Evolutionary conservation across 2,113 vertebrate species (phyloP), one percentile per base, ranked within the genome.

Genomic region (Rhinopithecus roxellana): DNA sequence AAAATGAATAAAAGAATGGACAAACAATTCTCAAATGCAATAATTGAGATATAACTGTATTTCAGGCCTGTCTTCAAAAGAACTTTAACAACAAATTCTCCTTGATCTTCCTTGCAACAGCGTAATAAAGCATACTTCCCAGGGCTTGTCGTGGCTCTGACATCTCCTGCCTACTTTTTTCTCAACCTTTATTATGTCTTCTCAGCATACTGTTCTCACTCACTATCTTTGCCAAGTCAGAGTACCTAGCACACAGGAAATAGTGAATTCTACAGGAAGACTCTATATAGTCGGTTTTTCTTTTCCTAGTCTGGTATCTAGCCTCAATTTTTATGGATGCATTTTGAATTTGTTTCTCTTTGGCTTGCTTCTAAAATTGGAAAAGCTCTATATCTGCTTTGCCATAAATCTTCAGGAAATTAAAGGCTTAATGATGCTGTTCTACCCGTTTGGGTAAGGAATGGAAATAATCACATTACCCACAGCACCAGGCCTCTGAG

Each of bases 281-380:
- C 11, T 55, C 89, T 23, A 93, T 11, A 52, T 25, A 48, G 25
- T 38, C 5, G 1, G 14, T 79, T 80, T 3, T 43, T 82, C 50
- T 32, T 25, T 38, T 52, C 3, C 78, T 89, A 75, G 30, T 77
- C 89, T 84, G 20, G 32, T 82, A 67, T 77, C 27, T 69, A 85
- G 85, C 64, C 40, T 95, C 48, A 40, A 5, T 85, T 91, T 96
- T 89, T 64, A 89, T 91, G 48, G 11, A 80, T 89, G 20, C 20
- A 61, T 90, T 97, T 82, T 93, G 40, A 55, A 74, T 79, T 92
- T 89, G 10, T 83, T 94, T 95, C 75, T 75, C 80, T 61, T 61
- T 92, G 52, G n/a, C 35, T 91, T 81, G 64, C 12, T 90, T 94
- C 88, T 90, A 75, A 92, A 59, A 90, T 92, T 93, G n/a, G n/a